Evolutionary conservation across 2,113 vertebrate genomes (phyloP).

Genomic region (Actinemys pallida): DNA sequence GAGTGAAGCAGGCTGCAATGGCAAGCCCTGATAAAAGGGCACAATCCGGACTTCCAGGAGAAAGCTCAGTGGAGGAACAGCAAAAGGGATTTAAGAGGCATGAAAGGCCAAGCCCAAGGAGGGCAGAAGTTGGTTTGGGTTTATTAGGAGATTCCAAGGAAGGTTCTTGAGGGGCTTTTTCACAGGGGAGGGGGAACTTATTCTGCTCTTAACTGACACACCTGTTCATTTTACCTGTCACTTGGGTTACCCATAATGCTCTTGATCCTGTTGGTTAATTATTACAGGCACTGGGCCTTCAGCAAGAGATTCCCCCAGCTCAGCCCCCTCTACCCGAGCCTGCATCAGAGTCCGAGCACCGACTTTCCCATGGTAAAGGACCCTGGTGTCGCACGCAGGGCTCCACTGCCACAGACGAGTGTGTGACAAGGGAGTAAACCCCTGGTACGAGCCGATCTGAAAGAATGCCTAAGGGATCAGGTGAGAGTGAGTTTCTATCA

Average conservation of each 20-base stretch:
- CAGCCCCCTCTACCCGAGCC: background rate
- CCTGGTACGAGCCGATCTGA: background rate
- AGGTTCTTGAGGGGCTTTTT: background rate
- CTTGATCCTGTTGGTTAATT: background rate
- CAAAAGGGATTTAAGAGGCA: background rate
- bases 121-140: background rate
- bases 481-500: background rate
- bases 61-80: background rate
- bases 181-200: background rate
- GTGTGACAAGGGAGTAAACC: background rate
- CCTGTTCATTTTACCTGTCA: background rate
- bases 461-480: background rate
- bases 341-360: background rate
- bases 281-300: background rate
- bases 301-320: background rate
- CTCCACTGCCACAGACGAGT: background rate
- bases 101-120: background rate
- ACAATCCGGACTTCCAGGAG: too few relatives aligned
- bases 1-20: too few relatives aligned
- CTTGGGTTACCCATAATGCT: background rate
- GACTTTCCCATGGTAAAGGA: background rate
- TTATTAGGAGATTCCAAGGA: background rate
- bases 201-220: background rate
- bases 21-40: too few relatives aligned
- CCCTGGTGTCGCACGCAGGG: background rate